Conservation (phyloP, 2,888 invertebrate species). For the Pachydiplax longipennis region DNA sequence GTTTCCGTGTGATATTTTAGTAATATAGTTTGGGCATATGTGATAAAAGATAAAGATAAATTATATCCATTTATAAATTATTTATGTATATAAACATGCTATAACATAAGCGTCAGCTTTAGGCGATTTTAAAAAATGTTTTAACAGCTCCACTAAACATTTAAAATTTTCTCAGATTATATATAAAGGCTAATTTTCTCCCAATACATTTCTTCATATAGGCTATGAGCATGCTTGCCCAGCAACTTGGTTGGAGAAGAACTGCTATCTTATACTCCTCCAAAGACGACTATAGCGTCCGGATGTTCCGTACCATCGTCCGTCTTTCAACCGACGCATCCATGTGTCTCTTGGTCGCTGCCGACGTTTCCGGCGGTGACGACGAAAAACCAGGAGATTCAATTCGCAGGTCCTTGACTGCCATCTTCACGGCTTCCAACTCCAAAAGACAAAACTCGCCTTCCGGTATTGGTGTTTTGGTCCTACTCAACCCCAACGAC, state of each 20-base stretch:
- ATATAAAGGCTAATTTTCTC: too few species aligned
- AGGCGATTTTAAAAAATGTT: too few species aligned
- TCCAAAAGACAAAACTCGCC: neutral
- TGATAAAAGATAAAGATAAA: too few species aligned
- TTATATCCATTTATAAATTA: too few species aligned
- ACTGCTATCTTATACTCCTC: slow-evolving; percentile 49
- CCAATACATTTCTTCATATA: neutral
- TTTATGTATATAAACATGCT: too few species aligned
- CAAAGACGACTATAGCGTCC: slow-evolving; percentile 49
- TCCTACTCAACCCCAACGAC: slow-evolving; percentile 7
- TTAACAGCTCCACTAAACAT: too few species aligned
- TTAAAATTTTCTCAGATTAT: too few species aligned
- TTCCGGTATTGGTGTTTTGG: neutral
- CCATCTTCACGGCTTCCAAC: neutral
- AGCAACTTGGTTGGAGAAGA: slow-evolving; percentile 51
- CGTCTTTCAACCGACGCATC: slow-evolving; percentile 46
- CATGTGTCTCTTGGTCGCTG: slow-evolving; percentile 41
- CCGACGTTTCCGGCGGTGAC: neutral
- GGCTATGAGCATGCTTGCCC: slow-evolving; percentile 50
- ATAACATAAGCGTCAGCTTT: too few species aligned
- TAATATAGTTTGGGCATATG: too few species aligned
- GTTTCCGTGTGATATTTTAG: too few species aligned
- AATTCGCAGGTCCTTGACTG: neutral
- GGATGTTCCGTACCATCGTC: slow-evolving; percentile 47
- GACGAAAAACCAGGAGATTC: neutral